These are phyloP conservation scores for Latheticus oryzae DNA, from an alignment of 2,888 invertebrate species.

Conservation along the genomic window DNA sequence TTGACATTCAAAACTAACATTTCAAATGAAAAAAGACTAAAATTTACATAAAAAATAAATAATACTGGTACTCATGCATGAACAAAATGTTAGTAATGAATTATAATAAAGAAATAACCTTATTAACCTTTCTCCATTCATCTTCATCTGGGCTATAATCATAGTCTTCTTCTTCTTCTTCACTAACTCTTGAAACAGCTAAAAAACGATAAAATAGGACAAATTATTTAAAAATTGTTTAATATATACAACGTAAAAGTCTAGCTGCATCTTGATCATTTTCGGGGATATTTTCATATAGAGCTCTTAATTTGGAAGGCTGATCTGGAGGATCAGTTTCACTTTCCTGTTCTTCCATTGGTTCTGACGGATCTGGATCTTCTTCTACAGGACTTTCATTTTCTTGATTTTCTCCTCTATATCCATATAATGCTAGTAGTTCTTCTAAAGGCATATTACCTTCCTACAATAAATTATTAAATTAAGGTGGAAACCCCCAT, in stretches of 20 bases:
- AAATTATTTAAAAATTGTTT: conserved; percentile 25
- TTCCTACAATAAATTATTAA: conserved; percentile 69
- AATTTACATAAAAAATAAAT: no score
- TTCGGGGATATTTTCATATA: conserved; percentile 68
- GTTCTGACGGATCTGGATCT: conserved; percentile 65
- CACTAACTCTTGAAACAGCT: conserved; percentile 80
- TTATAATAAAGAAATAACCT: conserved; percentile 56
- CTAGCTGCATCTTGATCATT: conserved; percentile 65
- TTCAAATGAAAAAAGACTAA: no score
- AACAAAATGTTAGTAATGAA: conserved; percentile 41
- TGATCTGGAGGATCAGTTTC: conserved; percentile 59
- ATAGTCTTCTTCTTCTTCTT: conserved; percentile 84
- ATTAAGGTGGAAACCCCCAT: conserved; percentile 7
- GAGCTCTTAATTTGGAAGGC: conserved; percentile 69
- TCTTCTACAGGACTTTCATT: conserved; percentile 63
- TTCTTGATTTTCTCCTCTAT: conserved; percentile 63
- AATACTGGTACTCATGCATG: conserved; percentile 25
- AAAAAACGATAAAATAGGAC: conserved; percentile 43
- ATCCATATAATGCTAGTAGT: conserved; percentile 89
- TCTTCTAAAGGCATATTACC: conserved; percentile 97
- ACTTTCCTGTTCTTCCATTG: conserved; percentile 66
- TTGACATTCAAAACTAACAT: conserved; percentile 40
- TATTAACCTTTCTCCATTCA: conserved; percentile 82
- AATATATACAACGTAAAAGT: conserved; percentile 66
- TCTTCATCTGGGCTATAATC: conserved; percentile 88